A percentile compares a stretch with the other conserved stretches of the same genome.
Evolutionary conservation across 2,797 vertebrate species (phyloP).

Genomic region (Artibeus lituratus): DNA sequence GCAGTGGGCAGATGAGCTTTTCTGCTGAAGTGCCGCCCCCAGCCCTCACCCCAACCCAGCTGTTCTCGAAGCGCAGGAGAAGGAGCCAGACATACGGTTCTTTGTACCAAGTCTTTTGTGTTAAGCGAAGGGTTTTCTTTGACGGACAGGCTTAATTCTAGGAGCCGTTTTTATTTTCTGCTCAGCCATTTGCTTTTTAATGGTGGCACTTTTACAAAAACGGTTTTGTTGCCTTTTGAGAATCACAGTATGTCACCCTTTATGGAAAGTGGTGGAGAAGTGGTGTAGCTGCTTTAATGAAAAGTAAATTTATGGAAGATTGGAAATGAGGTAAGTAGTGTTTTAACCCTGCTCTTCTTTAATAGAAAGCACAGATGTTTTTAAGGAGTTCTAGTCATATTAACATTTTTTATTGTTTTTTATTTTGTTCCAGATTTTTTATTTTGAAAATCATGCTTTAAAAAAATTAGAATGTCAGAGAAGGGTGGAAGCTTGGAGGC

Average conservation of each 20-base stretch:
- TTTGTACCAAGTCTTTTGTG: slow-evolving; percentile 59
- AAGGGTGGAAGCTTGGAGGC: background rate
- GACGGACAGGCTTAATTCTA: background rate
- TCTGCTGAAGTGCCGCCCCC: background rate
- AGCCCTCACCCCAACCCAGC: background rate
- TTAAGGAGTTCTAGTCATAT: slow-evolving; percentile 20
- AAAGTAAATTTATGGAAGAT: background rate
- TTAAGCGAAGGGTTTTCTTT: background rate
- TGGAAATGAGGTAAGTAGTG: background rate
- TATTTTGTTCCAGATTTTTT: slow-evolving; percentile 7
- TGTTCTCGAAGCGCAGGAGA: background rate
- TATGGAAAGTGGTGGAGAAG: background rate
- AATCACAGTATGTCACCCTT: slow-evolving; percentile 27
- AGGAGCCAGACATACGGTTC: slow-evolving; percentile 15
- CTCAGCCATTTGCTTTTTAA: slow-evolving; percentile 19
- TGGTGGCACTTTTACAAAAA: slow-evolving; percentile 12
- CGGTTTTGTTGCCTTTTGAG: slow-evolving; percentile 34
- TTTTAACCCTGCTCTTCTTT: background rate
- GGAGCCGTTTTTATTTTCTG: background rate
- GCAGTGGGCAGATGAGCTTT: background rate
- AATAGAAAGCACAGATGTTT: slow-evolving; percentile 15
- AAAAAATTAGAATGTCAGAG: background rate
- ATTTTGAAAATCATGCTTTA: slow-evolving; percentile 1
- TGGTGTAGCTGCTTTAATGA: background rate
- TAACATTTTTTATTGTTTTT: slow-evolving; percentile 23